Conservation (phyloP, 2,113 vertebrate species). For the Pluvianellus socialis region DNA sequence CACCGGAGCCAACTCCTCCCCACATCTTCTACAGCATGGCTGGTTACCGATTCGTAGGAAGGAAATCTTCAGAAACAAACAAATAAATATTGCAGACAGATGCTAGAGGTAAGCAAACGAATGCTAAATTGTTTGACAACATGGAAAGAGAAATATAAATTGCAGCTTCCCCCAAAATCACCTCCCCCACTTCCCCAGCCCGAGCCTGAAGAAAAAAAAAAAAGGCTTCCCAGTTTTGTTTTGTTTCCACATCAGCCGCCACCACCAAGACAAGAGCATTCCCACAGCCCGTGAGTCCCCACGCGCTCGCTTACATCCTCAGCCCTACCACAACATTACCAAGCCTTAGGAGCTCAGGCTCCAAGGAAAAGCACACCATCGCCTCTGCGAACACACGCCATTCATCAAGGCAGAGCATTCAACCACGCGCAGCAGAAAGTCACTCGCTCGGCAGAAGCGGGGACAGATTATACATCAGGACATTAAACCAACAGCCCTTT, state of each 20-base stretch:
- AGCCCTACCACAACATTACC: neutral
- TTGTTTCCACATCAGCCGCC: neutral
- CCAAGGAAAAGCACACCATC: neutral
- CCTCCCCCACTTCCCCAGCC: neutral
- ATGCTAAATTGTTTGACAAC: neutral
- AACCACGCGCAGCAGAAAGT: neutral
- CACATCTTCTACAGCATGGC: accelerated
- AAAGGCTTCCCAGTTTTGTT: neutral
- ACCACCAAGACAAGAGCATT: neutral
- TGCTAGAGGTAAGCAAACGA: neutral
- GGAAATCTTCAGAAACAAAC: neutral
- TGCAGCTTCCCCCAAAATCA: neutral
- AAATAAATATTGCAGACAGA: neutral
- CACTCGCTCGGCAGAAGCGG: neutral
- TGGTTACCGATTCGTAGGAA: accelerated
- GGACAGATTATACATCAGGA: neutral
- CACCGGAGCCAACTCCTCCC: neutral
- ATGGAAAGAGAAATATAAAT: neutral
- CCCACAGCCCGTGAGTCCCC: neutral
- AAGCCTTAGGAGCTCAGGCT: neutral
- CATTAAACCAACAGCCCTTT: neutral
- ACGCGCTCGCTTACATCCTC: neutral
- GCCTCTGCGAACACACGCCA: accelerated
- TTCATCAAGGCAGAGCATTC: neutral
- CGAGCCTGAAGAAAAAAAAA: neutral